A percentile compares a stretch with the other conserved stretches of the same genome.
These are phyloP conservation scores for Ceratitis capitata DNA, from an alignment of 1,140 invertebrate species.

Conservation along the genomic window DNA sequence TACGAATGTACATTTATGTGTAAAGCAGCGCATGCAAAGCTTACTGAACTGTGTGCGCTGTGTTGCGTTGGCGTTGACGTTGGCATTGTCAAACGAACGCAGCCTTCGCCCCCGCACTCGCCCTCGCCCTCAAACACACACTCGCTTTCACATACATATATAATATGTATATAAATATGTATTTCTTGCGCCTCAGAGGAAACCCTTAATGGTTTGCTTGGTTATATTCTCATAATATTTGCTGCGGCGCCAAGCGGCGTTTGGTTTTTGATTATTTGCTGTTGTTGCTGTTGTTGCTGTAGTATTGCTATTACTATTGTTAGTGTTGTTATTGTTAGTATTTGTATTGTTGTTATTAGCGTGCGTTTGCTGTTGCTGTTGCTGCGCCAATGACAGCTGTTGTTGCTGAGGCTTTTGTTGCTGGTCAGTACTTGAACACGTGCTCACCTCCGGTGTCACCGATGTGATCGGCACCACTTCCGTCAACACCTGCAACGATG, in stretches of 20 bases:
- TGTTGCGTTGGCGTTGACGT: not conserved
- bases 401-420: not conserved
- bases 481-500: conserved; percentile 49
- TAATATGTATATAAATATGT: too few species aligned
- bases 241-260: conserved; percentile 60
- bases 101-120: not conserved
- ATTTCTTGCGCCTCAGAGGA: too few species aligned
- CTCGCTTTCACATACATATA: too few species aligned
- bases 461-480: conserved; percentile 47
- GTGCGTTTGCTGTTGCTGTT: not conserved
- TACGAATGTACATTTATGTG: not conserved
- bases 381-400: not conserved
- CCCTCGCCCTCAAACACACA: too few species aligned
- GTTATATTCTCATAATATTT: conserved; percentile 67
- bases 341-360: not conserved
- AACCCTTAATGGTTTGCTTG: conserved; percentile 68
- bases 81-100: not conserved
- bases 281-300: conserved; percentile 15
- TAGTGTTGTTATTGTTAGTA: not conserved
- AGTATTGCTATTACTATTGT: conserved; percentile 19
- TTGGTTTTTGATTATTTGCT: conserved; percentile 45
- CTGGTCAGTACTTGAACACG: conserved; percentile 38
- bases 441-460: conserved; percentile 61
- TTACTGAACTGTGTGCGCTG: not conserved
- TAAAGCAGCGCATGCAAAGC: not conserved